Conservation (phyloP, 2,113 vertebrate species). For the Chlamydotis undulata region DNA sequence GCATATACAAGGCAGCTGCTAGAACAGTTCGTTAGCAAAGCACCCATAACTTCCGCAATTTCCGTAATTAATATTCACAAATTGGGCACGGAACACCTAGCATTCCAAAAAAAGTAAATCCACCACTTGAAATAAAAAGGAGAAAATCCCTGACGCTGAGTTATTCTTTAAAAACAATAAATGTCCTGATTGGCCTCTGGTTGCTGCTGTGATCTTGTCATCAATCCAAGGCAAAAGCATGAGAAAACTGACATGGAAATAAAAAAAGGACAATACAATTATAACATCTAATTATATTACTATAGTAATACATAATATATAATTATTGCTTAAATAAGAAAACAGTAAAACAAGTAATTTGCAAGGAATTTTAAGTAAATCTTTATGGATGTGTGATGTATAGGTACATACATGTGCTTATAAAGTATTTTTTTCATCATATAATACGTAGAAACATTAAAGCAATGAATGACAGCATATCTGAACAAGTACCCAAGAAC, state of each 20-base stretch:
- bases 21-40: neutral
- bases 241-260: neutral
- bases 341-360: neutral
- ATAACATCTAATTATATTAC: neutral
- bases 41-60: neutral
- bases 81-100: fast-evolving
- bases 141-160: neutral
- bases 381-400: neutral
- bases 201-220: neutral
- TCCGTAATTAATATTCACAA: neutral
- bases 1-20: neutral
- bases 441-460: neutral
- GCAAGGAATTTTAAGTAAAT: neutral
- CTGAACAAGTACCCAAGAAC: neutral
- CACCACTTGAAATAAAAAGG: neutral
- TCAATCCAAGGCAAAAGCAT: neutral
- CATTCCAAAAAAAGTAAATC: neutral
- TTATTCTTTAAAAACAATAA: neutral
- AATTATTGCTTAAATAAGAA: neutral
- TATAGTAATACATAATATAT: neutral
- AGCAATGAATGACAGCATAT: neutral
- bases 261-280: neutral
- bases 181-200: neutral
- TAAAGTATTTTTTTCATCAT: neutral
- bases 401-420: neutral